Percentiles rank a stretch among this genome's conserved stretches.
phyloP scores from a whole-genome alignment of 1,140 invertebrate species.

The Pinna nobilis region DNA sequence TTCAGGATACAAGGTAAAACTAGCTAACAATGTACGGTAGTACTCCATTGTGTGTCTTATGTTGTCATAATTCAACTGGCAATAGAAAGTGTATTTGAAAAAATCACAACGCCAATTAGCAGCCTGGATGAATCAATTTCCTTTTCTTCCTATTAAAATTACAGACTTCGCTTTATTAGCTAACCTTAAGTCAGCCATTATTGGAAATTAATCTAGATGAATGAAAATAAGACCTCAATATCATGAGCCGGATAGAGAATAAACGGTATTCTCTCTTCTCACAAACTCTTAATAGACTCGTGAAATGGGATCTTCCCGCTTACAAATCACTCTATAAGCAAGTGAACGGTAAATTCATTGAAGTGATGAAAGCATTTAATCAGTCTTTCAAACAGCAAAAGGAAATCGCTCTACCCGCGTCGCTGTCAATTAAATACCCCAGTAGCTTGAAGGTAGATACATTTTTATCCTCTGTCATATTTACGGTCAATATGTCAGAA shows the following conservation, averaged over 20 bases:
- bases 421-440: slow-evolving; percentile 10
- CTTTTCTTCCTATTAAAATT: neutral
- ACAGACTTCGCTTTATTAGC: neutral
- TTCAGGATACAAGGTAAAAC: neutral
- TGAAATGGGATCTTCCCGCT: slow-evolving; percentile 14
- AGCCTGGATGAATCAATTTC: slow-evolving; percentile 9
- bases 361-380: slow-evolving; percentile 5
- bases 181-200: slow-evolving; percentile 11
- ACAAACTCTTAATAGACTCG: neutral
- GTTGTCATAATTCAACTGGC: neutral
- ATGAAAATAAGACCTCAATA: slow-evolving; percentile 8
- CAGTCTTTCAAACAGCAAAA: neutral
- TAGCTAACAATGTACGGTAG: slow-evolving; percentile 1
- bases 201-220: neutral
- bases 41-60: slow-evolving; percentile 7
- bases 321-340: neutral
- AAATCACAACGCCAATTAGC: slow-evolving; percentile 22
- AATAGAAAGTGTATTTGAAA: neutral
- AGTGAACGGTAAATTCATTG: neutral
- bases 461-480: neutral
- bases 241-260: neutral
- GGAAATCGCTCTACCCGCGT: slow-evolving; percentile 7
- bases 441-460: neutral
- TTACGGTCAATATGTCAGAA: slow-evolving; percentile 16
- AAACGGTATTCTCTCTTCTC: neutral